Conservation (phyloP, 2,888 invertebrate species). For the Drosophila neonasuta region DNA sequence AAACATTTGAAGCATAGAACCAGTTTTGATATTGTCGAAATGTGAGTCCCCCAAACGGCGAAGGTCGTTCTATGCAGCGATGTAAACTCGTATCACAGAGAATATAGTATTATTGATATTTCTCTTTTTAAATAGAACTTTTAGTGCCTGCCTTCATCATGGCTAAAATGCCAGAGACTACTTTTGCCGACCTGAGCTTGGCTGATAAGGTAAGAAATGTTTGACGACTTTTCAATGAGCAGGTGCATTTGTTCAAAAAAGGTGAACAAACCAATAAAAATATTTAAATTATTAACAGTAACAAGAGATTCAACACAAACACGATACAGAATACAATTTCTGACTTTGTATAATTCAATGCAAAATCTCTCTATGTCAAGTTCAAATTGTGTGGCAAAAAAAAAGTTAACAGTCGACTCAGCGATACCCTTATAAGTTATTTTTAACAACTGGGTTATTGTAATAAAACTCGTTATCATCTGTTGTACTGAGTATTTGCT, state of each 20-base stretch:
- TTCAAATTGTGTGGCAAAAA: background rate
- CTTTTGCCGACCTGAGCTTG: slow-evolving; percentile 76
- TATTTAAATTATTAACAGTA: background rate
- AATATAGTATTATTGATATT: slow-evolving; percentile 2
- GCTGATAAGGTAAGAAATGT: slow-evolving; percentile 74
- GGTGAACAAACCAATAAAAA: background rate
- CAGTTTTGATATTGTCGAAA: slow-evolving; percentile 54
- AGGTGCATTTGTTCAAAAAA: background rate
- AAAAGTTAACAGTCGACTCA: background rate
- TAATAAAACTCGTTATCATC: background rate
- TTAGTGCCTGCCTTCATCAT: slow-evolving; percentile 44
- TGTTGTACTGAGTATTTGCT: background rate
- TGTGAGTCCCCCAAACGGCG: slow-evolving; percentile 52
- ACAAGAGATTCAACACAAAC: background rate
- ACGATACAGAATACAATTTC: background rate
- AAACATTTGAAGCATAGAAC: slow-evolving; percentile 53
- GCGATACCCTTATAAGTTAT: background rate
- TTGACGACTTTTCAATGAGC: background rate
- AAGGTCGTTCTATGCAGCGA: slow-evolving; percentile 56
- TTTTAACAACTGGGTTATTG: background rate
- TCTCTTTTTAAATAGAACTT: slow-evolving; percentile 18
- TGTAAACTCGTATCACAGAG: slow-evolving; percentile 19
- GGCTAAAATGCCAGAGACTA: slow-evolving; percentile 79
- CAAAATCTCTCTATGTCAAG: background rate
- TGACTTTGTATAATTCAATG: no score